These are phyloP conservation scores for Syritta pipiens DNA, from an alignment of 2,888 invertebrate genomes.

Conservation along the genomic window DNA sequence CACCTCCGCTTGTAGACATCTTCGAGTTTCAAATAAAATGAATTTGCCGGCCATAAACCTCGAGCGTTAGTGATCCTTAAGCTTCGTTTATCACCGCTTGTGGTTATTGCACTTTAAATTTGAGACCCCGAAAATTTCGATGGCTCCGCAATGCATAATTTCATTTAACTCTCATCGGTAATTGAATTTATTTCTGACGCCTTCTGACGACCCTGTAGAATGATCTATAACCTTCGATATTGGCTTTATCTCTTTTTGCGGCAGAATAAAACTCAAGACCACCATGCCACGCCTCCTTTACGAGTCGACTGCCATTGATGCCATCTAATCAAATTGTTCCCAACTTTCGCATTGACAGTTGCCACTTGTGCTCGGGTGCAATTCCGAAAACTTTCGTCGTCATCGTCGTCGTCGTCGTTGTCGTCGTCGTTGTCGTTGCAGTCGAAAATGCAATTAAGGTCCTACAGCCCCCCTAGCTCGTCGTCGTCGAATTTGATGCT, in stretches of 20 bases:
- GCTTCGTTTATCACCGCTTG: too few species aligned
- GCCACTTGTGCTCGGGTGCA: slow-evolving; percentile 44
- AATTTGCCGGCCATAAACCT: too few species aligned
- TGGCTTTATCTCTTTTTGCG: slow-evolving; percentile 10
- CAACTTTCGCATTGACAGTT: slow-evolving; percentile 48
- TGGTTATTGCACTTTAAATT: too few species aligned
- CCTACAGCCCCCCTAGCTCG: neutral
- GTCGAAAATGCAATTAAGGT: slow-evolving; percentile 48
- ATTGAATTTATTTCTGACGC: slow-evolving; percentile 1
- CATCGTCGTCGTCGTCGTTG: neutral
- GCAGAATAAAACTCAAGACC: slow-evolving; percentile 8
- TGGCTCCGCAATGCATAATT: neutral
- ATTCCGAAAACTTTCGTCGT: slow-evolving; percentile 8
- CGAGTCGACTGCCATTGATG: neutral
- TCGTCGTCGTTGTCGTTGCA: neutral
- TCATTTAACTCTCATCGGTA: neutral
- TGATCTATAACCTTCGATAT: slow-evolving; percentile 6
- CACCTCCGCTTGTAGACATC: too few species aligned
- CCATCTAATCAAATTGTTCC: slow-evolving; percentile 47
- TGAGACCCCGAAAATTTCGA: too few species aligned
- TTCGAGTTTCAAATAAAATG: too few species aligned
- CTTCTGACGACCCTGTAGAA: neutral
- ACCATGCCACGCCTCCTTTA: neutral
- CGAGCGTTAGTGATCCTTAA: too few species aligned
- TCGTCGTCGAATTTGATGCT: slow-evolving; percentile 17